Percentiles rank a stretch among this genome's conserved stretches.
phyloP scores from a whole-genome alignment of 2,797 vertebrate species.

The Macropus fuliginosus region DNA sequence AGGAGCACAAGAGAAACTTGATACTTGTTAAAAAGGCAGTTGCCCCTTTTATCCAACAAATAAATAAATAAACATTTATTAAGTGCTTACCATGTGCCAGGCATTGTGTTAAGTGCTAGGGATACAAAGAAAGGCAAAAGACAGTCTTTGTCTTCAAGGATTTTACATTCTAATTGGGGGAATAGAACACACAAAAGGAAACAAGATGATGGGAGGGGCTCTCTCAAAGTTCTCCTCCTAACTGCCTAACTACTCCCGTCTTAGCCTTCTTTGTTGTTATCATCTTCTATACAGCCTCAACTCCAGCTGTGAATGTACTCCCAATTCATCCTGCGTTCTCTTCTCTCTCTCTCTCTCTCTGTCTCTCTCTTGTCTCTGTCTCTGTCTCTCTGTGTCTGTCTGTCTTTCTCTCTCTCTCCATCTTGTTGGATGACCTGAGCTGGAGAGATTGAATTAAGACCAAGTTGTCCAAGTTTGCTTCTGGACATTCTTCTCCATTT shows the following conservation, averaged over 20 bases:
- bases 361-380: too few relatives aligned
- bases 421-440: not conserved
- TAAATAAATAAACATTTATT: not conserved
- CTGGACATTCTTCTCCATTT: not conserved
- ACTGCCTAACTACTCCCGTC: not conserved
- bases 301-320: not conserved
- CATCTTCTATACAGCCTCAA: not conserved
- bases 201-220: not conserved
- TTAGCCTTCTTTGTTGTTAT: not conserved
- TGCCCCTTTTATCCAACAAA: not conserved
- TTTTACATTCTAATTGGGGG: not conserved
- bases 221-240: not conserved
- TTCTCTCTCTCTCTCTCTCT: too few relatives aligned
- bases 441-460: not conserved
- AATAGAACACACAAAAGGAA: not conserved
- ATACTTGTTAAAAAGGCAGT: not conserved
- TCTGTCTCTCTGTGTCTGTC: too few relatives aligned
- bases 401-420: too few relatives aligned
- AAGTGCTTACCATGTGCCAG: not conserved
- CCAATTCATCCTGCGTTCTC: not conserved
- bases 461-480: not conserved
- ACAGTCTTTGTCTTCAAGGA: not conserved
- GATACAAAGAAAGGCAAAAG: not conserved
- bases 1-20: not conserved
- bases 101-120: not conserved